phyloP scores from a whole-genome alignment of 2,888 invertebrate genomes.

The Cryptus armator region DNA sequence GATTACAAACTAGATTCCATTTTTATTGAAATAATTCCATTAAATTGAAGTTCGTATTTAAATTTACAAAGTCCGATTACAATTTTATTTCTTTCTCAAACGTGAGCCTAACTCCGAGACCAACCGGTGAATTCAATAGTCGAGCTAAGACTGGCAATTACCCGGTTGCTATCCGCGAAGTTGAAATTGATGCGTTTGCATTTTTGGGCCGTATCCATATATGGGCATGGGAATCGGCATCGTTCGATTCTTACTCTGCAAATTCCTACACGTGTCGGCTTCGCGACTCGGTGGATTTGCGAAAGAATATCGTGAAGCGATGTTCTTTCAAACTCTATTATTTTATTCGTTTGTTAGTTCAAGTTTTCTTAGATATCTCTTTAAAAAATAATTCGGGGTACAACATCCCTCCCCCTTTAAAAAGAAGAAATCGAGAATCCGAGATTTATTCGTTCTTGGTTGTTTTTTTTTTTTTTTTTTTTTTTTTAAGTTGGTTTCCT shows the following conservation, averaged over 20 bases:
- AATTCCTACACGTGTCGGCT: neutral
- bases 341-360: neutral
- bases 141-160: neutral
- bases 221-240: neutral
- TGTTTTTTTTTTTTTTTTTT: too few relatives aligned
- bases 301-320: neutral
- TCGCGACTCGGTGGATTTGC: neutral
- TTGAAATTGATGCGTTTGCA: neutral
- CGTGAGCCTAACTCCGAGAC: too few relatives aligned
- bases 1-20: too few relatives aligned
- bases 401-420: conserved; percentile 4
- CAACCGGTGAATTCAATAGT: neutral
- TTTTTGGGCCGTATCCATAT: neutral
- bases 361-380: neutral
- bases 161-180: neutral
- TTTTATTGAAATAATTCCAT: too few relatives aligned
- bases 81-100: neutral
- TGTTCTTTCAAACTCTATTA: neutral
- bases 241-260: neutral
- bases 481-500: neutral
- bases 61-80: neutral
- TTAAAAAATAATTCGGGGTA: neutral
- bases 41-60: too few relatives aligned
- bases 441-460: neutral
- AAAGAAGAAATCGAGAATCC: neutral